Conservation (phyloP, 2,113 vertebrate species). For the Zapus hudsonius region DNA sequence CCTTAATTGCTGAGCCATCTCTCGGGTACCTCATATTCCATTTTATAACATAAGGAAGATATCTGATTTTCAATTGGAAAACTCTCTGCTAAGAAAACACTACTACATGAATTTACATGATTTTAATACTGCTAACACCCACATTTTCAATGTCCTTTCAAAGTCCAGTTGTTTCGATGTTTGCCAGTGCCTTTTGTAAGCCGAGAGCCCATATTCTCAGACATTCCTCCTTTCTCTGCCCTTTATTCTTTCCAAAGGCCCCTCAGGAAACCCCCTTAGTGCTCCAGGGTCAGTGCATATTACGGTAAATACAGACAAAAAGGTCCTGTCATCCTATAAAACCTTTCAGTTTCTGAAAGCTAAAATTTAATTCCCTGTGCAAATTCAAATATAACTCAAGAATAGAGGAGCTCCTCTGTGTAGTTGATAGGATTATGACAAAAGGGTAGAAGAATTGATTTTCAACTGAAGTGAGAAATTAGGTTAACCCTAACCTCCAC, state of each 20-base stretch:
- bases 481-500: conserved; percentile 85
- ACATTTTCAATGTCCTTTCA: conserved; percentile 46
- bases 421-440: conserved; percentile 83
- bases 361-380: conserved; percentile 78
- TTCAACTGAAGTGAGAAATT: conserved; percentile 85
- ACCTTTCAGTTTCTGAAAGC: conserved; percentile 74
- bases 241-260: conserved; percentile 52
- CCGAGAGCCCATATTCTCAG: not conserved
- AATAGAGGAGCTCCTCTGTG: conserved; percentile 76
- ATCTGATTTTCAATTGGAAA: conserved; percentile 31
- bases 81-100: conserved; percentile 28
- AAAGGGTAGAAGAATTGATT: conserved; percentile 84
- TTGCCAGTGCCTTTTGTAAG: conserved; percentile 10
- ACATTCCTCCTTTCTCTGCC: conserved; percentile 13
- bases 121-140: not conserved
- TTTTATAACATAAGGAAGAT: conserved; percentile 19
- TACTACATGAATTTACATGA: conserved; percentile 1
- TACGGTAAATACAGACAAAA: conserved; percentile 57
- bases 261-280: conserved; percentile 13
- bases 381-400: conserved; percentile 81
- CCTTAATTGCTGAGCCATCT: too few relatives aligned
- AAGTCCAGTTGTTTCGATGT: not conserved
- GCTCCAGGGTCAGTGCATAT: conserved; percentile 69
- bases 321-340: conserved; percentile 61
- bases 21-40: too few relatives aligned